Evolutionary conservation across 2,113 vertebrate species (phyloP).

Genomic region (Heloderma charlesbogerti): DNA sequence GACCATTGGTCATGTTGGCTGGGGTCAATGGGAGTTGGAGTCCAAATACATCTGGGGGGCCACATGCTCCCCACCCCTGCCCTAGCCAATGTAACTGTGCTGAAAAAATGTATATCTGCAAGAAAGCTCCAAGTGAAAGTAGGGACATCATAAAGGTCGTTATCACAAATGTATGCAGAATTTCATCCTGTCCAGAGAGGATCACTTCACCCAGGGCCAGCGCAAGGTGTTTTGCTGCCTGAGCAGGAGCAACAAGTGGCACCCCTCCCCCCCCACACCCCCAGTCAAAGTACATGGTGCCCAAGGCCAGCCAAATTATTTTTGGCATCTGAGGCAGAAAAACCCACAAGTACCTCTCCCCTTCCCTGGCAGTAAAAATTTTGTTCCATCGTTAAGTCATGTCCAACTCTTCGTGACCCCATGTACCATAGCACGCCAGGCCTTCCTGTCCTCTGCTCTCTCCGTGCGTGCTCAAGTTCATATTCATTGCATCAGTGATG

Average conservation of each 20-base stretch:
- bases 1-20: not conserved
- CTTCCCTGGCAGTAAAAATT: not conserved
- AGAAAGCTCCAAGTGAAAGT: not conserved
- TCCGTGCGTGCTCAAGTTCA: too few relatives aligned
- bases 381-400: too few relatives aligned
- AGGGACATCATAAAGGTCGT: not conserved
- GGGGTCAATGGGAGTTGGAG: not conserved
- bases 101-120: not conserved
- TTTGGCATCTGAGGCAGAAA: not conserved
- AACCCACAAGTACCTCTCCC: not conserved
- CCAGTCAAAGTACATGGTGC: not conserved
- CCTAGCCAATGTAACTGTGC: not conserved
- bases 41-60: too few relatives aligned
- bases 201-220: not conserved
- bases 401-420: too few relatives aligned
- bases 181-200: not conserved
- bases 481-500: too few relatives aligned
- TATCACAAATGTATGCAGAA: not conserved
- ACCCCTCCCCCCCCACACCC: too few relatives aligned
- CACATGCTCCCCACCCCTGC: too few relatives aligned
- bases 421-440: too few relatives aligned
- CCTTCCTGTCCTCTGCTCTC: too few relatives aligned
- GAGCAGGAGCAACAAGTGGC: too few relatives aligned
- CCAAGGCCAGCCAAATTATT: not conserved
- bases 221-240: too few relatives aligned